These are phyloP conservation scores for Pangasius larnaudii DNA, from an alignment of 2,797 vertebrate species.

Conservation along the genomic window DNA sequence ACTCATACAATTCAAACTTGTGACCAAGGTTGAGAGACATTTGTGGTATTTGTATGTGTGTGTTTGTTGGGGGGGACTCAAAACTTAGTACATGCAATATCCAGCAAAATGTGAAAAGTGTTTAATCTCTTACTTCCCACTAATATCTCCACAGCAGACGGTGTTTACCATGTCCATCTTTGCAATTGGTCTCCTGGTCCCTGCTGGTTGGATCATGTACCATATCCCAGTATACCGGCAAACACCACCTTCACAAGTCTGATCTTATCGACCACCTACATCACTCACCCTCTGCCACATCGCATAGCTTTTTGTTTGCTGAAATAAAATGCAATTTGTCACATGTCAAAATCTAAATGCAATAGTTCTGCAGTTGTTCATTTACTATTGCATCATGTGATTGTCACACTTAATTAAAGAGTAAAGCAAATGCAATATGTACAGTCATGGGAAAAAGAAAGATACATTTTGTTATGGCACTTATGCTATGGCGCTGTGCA, in stretches of 20 bases:
- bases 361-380: not conserved
- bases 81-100: not conserved
- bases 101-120: not conserved
- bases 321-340: slow-evolving; percentile 35
- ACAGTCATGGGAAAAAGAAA: not conserved
- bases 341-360: not conserved
- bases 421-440: not conserved
- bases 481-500: too few relatives aligned
- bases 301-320: not conserved
- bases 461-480: not conserved
- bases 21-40: not conserved
- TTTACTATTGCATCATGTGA: not conserved
- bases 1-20: not conserved
- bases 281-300: slow-evolving; percentile 1
- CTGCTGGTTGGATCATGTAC: slow-evolving; percentile 81
- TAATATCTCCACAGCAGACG: slow-evolving; percentile 73
- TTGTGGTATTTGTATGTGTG: not conserved
- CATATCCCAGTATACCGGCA: slow-evolving; percentile 75
- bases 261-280: slow-evolving; percentile 28
- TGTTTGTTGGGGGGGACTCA: too few relatives aligned
- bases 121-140: slow-evolving; percentile 20
- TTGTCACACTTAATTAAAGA: not conserved
- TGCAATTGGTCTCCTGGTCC: slow-evolving; percentile 74
- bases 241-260: slow-evolving; percentile 60
- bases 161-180: slow-evolving; percentile 75